Conservation (phyloP, 2,113 vertebrate genomes). For the Apeltes quadracus region DNA sequence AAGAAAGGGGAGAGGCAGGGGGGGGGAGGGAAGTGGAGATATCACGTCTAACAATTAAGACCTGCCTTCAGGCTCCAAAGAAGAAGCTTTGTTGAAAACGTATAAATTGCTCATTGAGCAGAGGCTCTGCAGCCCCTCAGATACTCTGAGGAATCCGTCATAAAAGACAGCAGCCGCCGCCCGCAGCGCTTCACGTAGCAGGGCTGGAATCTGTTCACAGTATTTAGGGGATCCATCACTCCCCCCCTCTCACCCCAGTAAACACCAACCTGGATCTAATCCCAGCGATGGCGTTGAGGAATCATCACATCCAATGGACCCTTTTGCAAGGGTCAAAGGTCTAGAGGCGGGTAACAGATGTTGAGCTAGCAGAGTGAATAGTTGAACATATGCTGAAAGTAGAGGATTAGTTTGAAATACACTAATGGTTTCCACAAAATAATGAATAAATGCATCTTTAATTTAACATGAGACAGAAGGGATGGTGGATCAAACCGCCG, state of each 20-base stretch:
- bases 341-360: neutral
- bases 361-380: neutral
- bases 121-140: constrained; percentile 64
- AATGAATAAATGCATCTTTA: neutral
- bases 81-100: constrained; percentile 78
- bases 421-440: neutral
- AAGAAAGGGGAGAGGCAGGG: constrained; percentile 61
- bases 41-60: constrained; percentile 80
- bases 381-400: neutral
- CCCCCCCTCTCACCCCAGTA: constrained; percentile 11
- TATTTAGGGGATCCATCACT: constrained; percentile 39
- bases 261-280: constrained; percentile 53
- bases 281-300: constrained; percentile 16
- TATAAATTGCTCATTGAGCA: constrained; percentile 78
- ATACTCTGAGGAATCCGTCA: constrained; percentile 58
- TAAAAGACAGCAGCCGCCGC: constrained; percentile 49
- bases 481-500: neutral
- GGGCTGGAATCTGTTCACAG: constrained; percentile 47
- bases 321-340: constrained; percentile 37
- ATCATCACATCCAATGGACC: constrained; percentile 25
- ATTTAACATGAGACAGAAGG: neutral
- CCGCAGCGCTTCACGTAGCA: constrained; percentile 31
- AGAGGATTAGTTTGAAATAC: neutral
- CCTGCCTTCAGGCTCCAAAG: constrained; percentile 70
- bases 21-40: constrained; percentile 68